Conservation (phyloP, 1,140 invertebrate genomes). For the Tyrophagus putrescentiae region DNA sequence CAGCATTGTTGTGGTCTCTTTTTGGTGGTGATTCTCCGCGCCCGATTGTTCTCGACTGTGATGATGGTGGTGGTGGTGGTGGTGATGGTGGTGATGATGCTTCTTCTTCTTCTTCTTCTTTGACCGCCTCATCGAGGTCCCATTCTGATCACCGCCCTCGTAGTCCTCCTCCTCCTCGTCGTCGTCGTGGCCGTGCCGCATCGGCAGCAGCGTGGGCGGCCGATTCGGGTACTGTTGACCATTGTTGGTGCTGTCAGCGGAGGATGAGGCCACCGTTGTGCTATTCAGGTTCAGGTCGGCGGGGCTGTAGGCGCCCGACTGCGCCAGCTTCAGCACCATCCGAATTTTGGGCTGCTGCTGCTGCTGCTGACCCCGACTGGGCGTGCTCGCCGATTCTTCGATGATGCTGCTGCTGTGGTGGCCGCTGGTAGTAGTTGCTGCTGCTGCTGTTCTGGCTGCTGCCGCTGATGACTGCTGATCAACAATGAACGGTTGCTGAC, state of each 20-base stretch:
- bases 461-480: too few species aligned
- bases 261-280: too few species aligned
- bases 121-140: too few species aligned
- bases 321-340: constrained; percentile 23
- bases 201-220: too few species aligned
- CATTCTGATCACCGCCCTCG: too few species aligned
- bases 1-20: too few species aligned
- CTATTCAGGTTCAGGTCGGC: too few species aligned
- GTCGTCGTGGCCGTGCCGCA: too few species aligned
- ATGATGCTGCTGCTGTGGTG: constrained; percentile 1
- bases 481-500: too few species aligned
- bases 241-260: neutral
- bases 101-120: constrained; percentile 26
- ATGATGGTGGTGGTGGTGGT: constrained; percentile 27
- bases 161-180: too few species aligned
- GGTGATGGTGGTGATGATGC: constrained; percentile 24
- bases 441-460: neutral
- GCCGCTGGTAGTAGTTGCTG: neutral
- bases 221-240: too few species aligned
- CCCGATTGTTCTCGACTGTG: constrained; percentile 23
- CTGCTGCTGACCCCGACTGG: too few species aligned
- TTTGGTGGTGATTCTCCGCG: constrained; percentile 22
- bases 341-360: constrained; percentile 6
- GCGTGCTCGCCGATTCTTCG: neutral
- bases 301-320: constrained; percentile 21